Percentiles rank a stretch among this genome's conserved stretches.
phyloP scores from a whole-genome alignment of 2,888 invertebrate species.

The Eulithis prunata region DNA sequence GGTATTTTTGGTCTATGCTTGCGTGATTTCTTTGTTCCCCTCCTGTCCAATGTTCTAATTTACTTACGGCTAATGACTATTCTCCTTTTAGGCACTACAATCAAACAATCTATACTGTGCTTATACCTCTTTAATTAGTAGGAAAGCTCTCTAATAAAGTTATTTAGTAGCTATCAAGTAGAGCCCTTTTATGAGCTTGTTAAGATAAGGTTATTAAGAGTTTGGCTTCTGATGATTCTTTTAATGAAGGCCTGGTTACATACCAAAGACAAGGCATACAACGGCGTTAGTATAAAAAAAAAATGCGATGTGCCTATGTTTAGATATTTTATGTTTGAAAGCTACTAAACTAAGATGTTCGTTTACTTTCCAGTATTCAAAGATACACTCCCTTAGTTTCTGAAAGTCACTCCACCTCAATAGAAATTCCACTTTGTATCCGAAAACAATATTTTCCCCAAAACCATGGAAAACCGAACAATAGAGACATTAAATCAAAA shows the following conservation, averaged over 20 bases:
- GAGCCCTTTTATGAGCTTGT: constrained; percentile 62
- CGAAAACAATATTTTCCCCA: constrained; percentile 37
- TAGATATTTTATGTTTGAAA: no score
- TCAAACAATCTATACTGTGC: constrained; percentile 56
- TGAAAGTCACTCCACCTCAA: constrained; percentile 19
- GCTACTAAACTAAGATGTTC: no score
- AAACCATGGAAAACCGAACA: constrained; percentile 51
- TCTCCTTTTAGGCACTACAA: constrained; percentile 53
- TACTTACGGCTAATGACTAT: constrained; percentile 60
- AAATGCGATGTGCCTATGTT: no score
- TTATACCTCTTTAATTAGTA: constrained; percentile 66
- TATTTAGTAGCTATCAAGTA: constrained; percentile 65
- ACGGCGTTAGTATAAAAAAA: no score
- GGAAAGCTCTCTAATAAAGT: constrained; percentile 66
- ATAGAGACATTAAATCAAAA: constrained; percentile 63
- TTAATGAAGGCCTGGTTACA: constrained; percentile 6
- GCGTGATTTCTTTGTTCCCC: constrained; percentile 63
- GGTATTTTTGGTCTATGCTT: constrained; percentile 61
- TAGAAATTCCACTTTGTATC: constrained; percentile 24
- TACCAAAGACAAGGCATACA: no score
- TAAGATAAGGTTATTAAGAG: constrained; percentile 64
- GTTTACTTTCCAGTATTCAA: no score
- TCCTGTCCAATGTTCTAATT: constrained; percentile 57
- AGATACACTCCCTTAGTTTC: background rate
- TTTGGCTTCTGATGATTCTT: constrained; percentile 38